Percentiles rank a stretch among this genome's conserved stretches.
Evolutionary conservation across 2,888 invertebrate species (phyloP).

Genomic region (Temnothorax rugatulus): DNA sequence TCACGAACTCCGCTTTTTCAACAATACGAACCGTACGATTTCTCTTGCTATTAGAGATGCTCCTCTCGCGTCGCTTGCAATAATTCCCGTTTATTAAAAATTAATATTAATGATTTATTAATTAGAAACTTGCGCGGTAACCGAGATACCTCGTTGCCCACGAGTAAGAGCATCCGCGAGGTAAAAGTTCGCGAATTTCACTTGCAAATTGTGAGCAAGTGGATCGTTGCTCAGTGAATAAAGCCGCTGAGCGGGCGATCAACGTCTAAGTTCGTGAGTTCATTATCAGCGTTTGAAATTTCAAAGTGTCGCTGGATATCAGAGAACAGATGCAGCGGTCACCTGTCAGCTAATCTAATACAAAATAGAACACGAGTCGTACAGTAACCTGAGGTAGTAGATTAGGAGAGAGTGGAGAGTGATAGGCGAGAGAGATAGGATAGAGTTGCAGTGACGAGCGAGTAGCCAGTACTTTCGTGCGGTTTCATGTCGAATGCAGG

Average conservation of each 20-base stretch:
- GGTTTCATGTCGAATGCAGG: slow-evolving; percentile 20
- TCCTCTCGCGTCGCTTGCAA: background rate
- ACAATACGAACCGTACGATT: background rate
- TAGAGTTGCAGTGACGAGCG: slow-evolving; percentile 62
- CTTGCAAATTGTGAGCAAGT: slow-evolving; percentile 13
- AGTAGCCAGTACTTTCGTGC: slow-evolving; percentile 59
- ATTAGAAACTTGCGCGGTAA: background rate
- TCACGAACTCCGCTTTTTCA: background rate
- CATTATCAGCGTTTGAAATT: background rate
- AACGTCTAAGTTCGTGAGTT: background rate
- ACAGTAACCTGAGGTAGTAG: slow-evolving; percentile 45
- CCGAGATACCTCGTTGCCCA: background rate
- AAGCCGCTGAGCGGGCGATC: background rate
- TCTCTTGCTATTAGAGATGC: background rate
- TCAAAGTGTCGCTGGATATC: background rate
- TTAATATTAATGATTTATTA: slow-evolving; percentile 19
- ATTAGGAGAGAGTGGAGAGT: slow-evolving; percentile 36
- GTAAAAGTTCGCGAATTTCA: slow-evolving; percentile 10
- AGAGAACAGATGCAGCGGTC: slow-evolving; percentile 48
- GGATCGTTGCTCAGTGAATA: background rate
- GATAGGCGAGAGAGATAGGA: slow-evolving; percentile 42
- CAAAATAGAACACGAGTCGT: slow-evolving; percentile 48
- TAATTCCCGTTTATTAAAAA: background rate
- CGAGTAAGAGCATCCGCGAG: background rate
- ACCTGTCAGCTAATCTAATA: slow-evolving; percentile 55